Evolutionary conservation across 2,113 vertebrate genomes (phyloP).

Genomic region (Onychostoma macrolepis): DNA sequence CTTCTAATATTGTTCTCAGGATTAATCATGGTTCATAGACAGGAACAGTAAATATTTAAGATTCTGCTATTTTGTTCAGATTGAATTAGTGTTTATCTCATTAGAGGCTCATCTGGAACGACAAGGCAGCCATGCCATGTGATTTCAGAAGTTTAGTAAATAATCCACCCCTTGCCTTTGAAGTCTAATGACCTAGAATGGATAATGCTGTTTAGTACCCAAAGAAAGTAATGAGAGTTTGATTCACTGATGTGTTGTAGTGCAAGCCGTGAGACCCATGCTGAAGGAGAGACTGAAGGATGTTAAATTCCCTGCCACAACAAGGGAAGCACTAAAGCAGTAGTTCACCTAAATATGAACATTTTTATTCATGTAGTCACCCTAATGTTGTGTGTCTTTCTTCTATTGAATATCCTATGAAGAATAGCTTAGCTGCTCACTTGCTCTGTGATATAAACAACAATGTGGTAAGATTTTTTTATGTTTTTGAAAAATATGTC

Average conservation of each 20-base stretch:
- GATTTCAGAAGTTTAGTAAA: slow-evolving; percentile 63
- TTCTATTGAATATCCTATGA: neutral
- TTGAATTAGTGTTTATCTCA: slow-evolving; percentile 66
- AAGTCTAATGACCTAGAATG: slow-evolving; percentile 61
- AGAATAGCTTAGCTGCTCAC: neutral
- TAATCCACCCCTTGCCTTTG: slow-evolving; percentile 54
- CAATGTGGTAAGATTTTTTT: too few species aligned
- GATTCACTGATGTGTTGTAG: slow-evolving; percentile 20
- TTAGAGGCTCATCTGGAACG: slow-evolving; percentile 56
- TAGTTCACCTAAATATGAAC: neutral
- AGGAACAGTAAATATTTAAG: slow-evolving; percentile 65
- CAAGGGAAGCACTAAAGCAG: neutral
- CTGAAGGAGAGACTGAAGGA: neutral
- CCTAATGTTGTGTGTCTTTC: neutral
- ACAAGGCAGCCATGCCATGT: slow-evolving; percentile 55
- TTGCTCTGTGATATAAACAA: neutral
- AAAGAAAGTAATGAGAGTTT: slow-evolving; percentile 48
- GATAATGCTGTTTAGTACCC: slow-evolving; percentile 54
- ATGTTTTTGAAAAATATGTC: too few species aligned
- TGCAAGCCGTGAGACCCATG: neutral
- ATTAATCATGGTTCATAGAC: slow-evolving; percentile 59
- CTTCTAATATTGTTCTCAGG: slow-evolving; percentile 54
- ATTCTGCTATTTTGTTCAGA: slow-evolving; percentile 56
- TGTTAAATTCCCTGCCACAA: neutral
- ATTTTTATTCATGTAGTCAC: neutral